A percentile compares a stretch with the other conserved stretches of the same genome.
Evolutionary conservation across 2,888 invertebrate species (phyloP).

Genomic region (Neoscelio sp.): DNA sequence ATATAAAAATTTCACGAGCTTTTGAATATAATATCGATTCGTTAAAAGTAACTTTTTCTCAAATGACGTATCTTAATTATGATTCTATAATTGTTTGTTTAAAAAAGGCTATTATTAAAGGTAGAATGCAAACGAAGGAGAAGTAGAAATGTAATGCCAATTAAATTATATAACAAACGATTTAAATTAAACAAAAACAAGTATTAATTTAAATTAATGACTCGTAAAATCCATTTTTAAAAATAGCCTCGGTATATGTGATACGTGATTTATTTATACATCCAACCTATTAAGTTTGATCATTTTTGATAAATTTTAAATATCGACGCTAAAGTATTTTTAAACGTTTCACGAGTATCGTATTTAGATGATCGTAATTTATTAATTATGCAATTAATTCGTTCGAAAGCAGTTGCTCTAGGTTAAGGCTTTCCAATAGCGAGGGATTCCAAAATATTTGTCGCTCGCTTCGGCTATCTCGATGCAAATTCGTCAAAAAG

Average conservation of each 20-base stretch:
- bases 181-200: slow-evolving; percentile 3
- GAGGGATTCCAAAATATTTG: too few species aligned
- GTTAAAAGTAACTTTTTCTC: too few species aligned
- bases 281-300: not conserved
- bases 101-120: not conserved
- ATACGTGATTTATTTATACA: not conserved
- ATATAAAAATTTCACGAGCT: too few species aligned
- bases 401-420: too few species aligned
- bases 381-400: too few species aligned
- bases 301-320: not conserved
- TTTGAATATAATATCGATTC: too few species aligned
- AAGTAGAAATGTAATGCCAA: not conserved
- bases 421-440: too few species aligned
- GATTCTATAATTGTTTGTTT: too few species aligned
- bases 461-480: too few species aligned
- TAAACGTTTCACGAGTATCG: not conserved
- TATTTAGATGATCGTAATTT: not conserved
- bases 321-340: not conserved
- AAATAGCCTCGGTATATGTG: not conserved
- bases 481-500: too few species aligned
- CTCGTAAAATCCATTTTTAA: not conserved
- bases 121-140: not conserved
- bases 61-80: too few species aligned
- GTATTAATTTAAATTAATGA: slow-evolving; percentile 8
- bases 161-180: not conserved